Base-by-base conservation (phyloP, 2,888 invertebrate species). In the Ornithoptera alexandrae region DNA sequence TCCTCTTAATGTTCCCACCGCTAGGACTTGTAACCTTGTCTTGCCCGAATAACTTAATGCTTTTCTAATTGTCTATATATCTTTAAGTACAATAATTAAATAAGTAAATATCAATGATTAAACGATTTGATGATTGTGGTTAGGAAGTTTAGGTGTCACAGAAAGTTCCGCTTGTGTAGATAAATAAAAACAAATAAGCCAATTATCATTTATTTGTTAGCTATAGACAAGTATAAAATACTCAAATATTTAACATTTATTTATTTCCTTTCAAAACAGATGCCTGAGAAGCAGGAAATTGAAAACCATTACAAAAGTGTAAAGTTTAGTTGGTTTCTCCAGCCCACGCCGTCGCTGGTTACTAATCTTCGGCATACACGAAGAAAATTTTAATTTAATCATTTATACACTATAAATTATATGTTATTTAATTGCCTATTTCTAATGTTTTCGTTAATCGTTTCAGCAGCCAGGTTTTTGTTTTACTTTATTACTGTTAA, bases 291-390 rank as follows among this genome's bases (percentile, higher is more conserved):
- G 89, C 84, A 82, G 85, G 76, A 85, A 83, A 79, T 72, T 89
- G 84, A 92, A 92, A 77, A 83, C 84, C 64, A 81, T 92, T 72
- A 88, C 91, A 70, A 92, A 92, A 79, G 92, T 92, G 70, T 92
- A 91, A 88, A 75, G 72, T 67, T 69, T 67, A 72, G 58, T 72
- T n/a, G 63, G 65, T 68, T 73, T 70, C 65, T 68, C 72, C 69
- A 71, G 70, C 68, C 71, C 62, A 66, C 68, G 71, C 71, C 72
- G 42, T 64, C 70, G 68, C 72, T 69, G 67, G 66, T 64, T 69
- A 71, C 72, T 71, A 66, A 67, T 53, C 66, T 67, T 61, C 65
- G 58, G 72, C 57, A 66, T 57, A 66, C 42, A 64, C 20, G 20
- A 63, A 66, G 53, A 36, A 53, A n/a, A 42, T 65, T 68, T 68